Evolutionary conservation across 1,140 invertebrate species (phyloP), one percentile per base, ranked within the genome.

Genomic region (Ceratina japonica): DNA sequence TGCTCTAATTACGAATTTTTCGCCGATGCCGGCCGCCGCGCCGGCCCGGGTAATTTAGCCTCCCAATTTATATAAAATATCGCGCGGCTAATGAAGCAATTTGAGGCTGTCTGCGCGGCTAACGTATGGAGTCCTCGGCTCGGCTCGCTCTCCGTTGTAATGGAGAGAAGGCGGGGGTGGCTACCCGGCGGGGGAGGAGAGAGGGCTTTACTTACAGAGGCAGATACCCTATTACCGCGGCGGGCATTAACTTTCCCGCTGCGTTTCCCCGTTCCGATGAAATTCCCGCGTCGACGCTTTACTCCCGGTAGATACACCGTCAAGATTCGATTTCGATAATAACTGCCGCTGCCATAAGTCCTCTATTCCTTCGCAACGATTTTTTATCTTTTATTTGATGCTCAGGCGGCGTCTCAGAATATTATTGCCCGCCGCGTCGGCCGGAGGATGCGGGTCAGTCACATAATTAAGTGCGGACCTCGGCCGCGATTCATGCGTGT

Each of bases 21-120:
- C 87, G 88, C 82, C 83, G 75, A 85, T 83, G 68, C 77, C 73
- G 56, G 61, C 79, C 82, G 72, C 66, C 10, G 37, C 5, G 37
- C 37, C 37, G 37, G 37, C 2, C 2, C 78, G 37, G 69, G 87
- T 92, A 92, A 92, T 92, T 92, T 91, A 92, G 86, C 89, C 88
- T 49, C 82, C 90, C 90, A 92, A 92, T 92, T 92, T 91, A 91
- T 92, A 91, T 91, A 91, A 92, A 92, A 92, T 92, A 92, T 91
- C 88, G 88, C 84, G 83, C 81, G 84, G 91, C 90, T 92, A 92
- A 92, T 92, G 91, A 92, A 92, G 91, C 90, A 92, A 92, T 92
- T 92, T 92, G 91, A 92, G 86, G 89, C 89, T 91, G 91, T 89
- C 91, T 90, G 78, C 85, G 81, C 79, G 80, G 80, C 71, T 92